Percentiles rank a stretch among this genome's conserved stretches.
These are phyloP conservation scores for Ranitomeya variabilis DNA, from an alignment of 2,113 vertebrate genomes.

Conservation along the genomic window DNA sequence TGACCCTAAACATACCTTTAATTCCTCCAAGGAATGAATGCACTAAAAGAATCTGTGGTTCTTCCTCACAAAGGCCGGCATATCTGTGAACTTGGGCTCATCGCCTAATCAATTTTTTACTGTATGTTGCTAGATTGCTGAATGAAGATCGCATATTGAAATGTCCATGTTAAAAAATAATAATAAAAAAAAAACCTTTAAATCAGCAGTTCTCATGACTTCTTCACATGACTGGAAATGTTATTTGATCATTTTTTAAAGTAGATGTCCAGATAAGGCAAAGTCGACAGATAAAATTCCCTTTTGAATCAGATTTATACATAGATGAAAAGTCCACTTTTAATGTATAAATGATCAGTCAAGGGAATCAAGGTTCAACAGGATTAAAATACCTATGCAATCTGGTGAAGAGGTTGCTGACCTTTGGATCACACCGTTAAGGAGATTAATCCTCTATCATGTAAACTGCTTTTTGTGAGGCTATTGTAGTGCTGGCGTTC, in stretches of 20 bases:
- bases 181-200: background rate
- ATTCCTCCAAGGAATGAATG: too few species aligned
- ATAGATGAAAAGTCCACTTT: conserved; percentile 14
- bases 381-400: conserved; percentile 44
- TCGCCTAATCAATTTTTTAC: background rate
- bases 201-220: background rate
- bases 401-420: conserved; percentile 40
- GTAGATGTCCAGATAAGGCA: background rate
- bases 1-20: too few species aligned
- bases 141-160: background rate
- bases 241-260: background rate
- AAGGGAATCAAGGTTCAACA: conserved; percentile 37
- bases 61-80: too few species aligned
- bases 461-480: conserved; percentile 30
- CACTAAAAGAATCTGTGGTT: too few species aligned
- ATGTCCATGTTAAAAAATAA: background rate
- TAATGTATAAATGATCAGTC: conserved; percentile 31
- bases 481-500: background rate
- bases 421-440: conserved; percentile 41
- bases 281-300: background rate
- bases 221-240: background rate
- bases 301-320: background rate
- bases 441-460: conserved; percentile 44
- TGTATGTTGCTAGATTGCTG: background rate
- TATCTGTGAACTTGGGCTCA: too few species aligned